A percentile compares a stretch with the other conserved stretches of the same genome.
Evolutionary conservation across 2,888 invertebrate species (phyloP).

Genomic region (Leucophenga maculata): DNA sequence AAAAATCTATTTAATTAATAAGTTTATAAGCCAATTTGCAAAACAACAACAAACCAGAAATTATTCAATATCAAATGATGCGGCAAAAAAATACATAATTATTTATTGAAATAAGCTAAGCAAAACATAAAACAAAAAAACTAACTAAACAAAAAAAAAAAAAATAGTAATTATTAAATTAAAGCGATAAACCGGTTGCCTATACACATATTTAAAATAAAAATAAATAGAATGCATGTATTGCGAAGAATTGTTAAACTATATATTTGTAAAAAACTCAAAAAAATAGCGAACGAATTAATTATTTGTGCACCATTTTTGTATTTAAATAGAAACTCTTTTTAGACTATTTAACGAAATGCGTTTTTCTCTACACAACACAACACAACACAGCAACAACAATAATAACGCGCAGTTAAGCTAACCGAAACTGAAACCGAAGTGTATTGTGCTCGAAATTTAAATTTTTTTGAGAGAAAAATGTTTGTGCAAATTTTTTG

Average conservation of each 20-base stretch:
- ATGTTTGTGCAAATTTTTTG: too few relatives aligned
- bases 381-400: too few relatives aligned
- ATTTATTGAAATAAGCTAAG: not conserved
- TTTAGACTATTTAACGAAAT: not conserved
- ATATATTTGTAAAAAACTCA: not conserved
- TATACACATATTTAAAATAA: constrained; percentile 9
- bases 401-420: too few relatives aligned
- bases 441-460: too few relatives aligned
- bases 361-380: not conserved
- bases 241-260: constrained; percentile 6
- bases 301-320: constrained; percentile 6
- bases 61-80: not conserved
- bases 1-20: not conserved
- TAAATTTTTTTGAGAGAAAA: too few relatives aligned
- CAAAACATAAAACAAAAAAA: constrained; percentile 10
- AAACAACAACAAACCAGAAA: not conserved
- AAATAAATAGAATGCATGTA: constrained; percentile 9
- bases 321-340: not conserved
- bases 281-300: not conserved
- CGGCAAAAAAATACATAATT: constrained; percentile 3
- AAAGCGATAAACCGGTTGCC: constrained; percentile 22
- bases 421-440: too few relatives aligned
- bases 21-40: not conserved
- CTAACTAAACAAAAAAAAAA: constrained; percentile 8
- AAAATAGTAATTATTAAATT: not conserved